Base-by-base conservation (phyloP, 2,797 vertebrate genomes). In the Sitta carolinensis region DNA sequence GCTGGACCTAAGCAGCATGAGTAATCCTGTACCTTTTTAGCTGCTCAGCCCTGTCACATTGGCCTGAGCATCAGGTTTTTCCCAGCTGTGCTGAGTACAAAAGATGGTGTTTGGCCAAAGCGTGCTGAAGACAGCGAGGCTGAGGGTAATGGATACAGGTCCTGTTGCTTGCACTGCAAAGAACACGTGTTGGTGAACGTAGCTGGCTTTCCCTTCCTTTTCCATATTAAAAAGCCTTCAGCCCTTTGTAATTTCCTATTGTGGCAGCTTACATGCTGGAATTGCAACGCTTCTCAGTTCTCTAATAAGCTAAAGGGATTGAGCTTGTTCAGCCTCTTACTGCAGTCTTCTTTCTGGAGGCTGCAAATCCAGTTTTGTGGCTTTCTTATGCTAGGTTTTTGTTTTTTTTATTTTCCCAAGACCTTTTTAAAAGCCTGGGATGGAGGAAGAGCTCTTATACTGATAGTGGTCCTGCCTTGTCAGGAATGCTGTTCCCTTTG, bases 281-380 rank as follows among this genome's bases (percentile, higher is more conserved):
- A 78, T 66, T 84, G 67, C 69, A 93, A 84, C 0, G 7, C 76
- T 94, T 90, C 62, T 88, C 43, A 72, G 47, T 40, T 69, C 85
- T 23, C 45, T 92, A 50, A 74, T 89, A 89, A 95, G 69, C 62
- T 95, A 84, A 96, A 96, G 16, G 58, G 91, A 90, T 95, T 88
- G 83, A 88, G 76, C 69, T 90, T 95, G 76, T 93, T 94, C 59
- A 94, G 87, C 69, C 9, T 95, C 62, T 96, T 92, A 63, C 30
- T 91, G 42, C 34, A 72, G 50, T 50, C 68, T 92, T 84, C 52
- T 74, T 91, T 63, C 64, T 87, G 54, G 48, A 90, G 66, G 69
- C 85, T 84, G 73, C 55, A 93, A 86, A 96, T 91, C 91, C 83
- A 88, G 85, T 93, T 96, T 92, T 90, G 83, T 90, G 66, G 43